A percentile compares a stretch with the other conserved stretches of the same genome.
phyloP scores from a whole-genome alignment of 2,797 vertebrate genomes.

The Arrhamphus sclerolepis region DNA sequence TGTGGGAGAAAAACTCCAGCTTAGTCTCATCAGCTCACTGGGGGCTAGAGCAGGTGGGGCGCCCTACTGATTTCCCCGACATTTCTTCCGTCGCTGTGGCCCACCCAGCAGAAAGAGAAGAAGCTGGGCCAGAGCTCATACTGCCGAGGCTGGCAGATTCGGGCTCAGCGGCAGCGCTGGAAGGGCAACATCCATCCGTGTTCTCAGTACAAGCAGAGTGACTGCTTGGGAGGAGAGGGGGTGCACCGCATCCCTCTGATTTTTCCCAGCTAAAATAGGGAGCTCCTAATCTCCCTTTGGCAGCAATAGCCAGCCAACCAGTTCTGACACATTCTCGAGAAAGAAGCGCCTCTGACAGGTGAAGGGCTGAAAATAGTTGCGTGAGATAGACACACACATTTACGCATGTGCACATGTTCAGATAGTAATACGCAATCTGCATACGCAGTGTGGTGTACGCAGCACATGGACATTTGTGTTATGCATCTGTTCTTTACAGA shows the following conservation, averaged over 20 bases:
- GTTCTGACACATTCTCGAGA: conserved; percentile 83
- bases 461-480: not conserved
- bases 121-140: conserved; percentile 23
- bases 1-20: conserved; percentile 46
- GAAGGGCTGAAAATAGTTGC: conserved; percentile 80
- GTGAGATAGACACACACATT: conserved; percentile 40
- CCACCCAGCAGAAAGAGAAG: conserved; percentile 52
- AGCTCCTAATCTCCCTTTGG: conserved; percentile 80
- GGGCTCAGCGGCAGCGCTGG: conserved; percentile 45
- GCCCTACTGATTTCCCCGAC: conserved; percentile 19
- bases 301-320: conserved; percentile 72
- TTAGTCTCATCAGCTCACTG: conserved; percentile 50
- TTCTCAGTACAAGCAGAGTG: conserved; percentile 55
- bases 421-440: conserved; percentile 1
- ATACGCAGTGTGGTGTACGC: conserved; percentile 3
- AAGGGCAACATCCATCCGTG: conserved; percentile 45
- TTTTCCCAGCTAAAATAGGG: conserved; percentile 84
- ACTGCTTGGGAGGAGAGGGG: conserved; percentile 7
- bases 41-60: conserved; percentile 65
- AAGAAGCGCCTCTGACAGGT: conserved; percentile 83
- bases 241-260: conserved; percentile 67
- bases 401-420: conserved; percentile 19
- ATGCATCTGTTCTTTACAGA: not conserved
- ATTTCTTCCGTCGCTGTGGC: conserved; percentile 25
- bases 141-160: conserved; percentile 31